Evolutionary conservation across 2,113 vertebrate species (phyloP).

Genomic region (Hypomesus transpacificus): DNA sequence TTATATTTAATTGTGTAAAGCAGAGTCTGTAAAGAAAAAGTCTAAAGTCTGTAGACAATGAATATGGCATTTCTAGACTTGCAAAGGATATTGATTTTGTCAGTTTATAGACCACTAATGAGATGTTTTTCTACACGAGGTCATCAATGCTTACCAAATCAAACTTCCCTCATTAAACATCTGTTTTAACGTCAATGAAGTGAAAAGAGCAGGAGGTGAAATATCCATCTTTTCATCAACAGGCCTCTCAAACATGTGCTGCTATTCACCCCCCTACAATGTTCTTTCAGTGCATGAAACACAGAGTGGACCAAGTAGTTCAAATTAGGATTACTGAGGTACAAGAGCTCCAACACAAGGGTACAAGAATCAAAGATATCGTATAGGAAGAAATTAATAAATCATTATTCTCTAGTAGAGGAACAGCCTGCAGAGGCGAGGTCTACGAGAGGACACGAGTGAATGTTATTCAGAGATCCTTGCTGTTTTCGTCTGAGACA

Average conservation of each 20-base stretch:
- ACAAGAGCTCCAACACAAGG: constrained; percentile 19
- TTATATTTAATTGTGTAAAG: no score
- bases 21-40: background rate
- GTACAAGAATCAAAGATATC: background rate
- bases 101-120: constrained; percentile 19
- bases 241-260: constrained; percentile 13
- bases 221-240: constrained; percentile 21
- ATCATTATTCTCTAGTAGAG: constrained; percentile 36
- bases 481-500: constrained; percentile 22
- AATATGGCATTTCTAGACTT: constrained; percentile 20
- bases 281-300: constrained; percentile 11
- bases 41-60: no score
- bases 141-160: constrained; percentile 34
- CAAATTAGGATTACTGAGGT: constrained; percentile 31
- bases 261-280: constrained; percentile 31
- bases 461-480: constrained; percentile 54
- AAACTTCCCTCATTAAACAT: constrained; percentile 33
- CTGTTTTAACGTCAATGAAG: constrained; percentile 42
- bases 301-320: background rate
- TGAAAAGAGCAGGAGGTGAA: constrained; percentile 36
- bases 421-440: constrained; percentile 23
- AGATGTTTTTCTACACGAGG: constrained; percentile 19
- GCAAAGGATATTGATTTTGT: constrained; percentile 14
- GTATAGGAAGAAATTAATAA: constrained; percentile 33
- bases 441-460: constrained; percentile 10